phyloP scores from a whole-genome alignment of 2,113 vertebrate species.

The Eretmodus cyanostictus region DNA sequence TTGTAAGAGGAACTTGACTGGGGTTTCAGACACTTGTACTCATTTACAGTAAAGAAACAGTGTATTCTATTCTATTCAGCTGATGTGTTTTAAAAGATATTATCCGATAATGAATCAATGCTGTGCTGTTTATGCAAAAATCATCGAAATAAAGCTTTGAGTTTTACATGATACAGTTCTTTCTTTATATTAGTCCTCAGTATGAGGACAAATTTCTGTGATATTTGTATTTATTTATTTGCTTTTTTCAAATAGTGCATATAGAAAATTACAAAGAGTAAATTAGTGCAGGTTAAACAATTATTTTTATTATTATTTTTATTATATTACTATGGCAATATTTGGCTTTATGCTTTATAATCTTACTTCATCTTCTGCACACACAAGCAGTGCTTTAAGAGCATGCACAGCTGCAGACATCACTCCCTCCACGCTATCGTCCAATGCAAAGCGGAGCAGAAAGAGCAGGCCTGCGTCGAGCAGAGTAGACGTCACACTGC shows the following conservation, averaged over 20 bases:
- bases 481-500: conserved; percentile 77
- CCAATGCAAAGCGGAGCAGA: conserved; percentile 88
- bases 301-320: neutral
- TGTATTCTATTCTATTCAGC: neutral
- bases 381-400: conserved; percentile 81
- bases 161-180: neutral
- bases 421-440: conserved; percentile 84
- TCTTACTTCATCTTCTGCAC: conserved; percentile 83
- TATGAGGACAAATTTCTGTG: rapidly evolving
- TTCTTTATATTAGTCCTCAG: rapidly evolving
- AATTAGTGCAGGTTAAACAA: rapidly evolving
- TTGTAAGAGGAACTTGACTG: neutral
- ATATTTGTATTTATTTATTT: neutral
- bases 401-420: conserved; percentile 79
- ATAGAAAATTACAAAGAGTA: neutral
- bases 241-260: neutral
- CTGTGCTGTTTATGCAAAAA: neutral
- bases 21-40: neutral
- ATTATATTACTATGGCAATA: neutral
- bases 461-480: conserved; percentile 94
- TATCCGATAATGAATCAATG: neutral
- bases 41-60: neutral
- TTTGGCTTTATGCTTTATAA: neutral
- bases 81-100: neutral
- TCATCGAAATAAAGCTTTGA: neutral